Conservation (phyloP, 2,113 vertebrate species). For the Tauraco erythrolophus region DNA sequence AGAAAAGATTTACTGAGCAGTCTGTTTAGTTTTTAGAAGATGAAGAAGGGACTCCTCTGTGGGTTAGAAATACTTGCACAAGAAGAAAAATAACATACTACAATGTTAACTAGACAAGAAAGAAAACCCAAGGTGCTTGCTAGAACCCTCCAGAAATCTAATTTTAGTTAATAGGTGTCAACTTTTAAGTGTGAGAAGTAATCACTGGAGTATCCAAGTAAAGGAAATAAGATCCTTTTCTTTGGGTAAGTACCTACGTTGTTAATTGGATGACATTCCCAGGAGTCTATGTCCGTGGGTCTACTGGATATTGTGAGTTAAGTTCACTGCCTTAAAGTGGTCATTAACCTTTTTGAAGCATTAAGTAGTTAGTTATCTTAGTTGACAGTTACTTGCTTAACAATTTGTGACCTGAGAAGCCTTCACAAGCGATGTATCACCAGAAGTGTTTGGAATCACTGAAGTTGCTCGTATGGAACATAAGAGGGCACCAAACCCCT, state of each 20-base stretch:
- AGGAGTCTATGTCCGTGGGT: neutral
- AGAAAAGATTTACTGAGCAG: neutral
- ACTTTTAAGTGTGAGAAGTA: neutral
- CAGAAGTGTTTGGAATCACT: neutral
- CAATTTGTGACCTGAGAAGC: neutral
- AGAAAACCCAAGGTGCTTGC: neutral
- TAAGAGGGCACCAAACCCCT: slow-evolving; percentile 68
- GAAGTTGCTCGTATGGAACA: neutral
- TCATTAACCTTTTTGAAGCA: neutral
- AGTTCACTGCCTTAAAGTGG: neutral
- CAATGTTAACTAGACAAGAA: neutral
- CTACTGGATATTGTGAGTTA: neutral
- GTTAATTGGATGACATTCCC: neutral
- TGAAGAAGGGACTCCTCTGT: neutral
- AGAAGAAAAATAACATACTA: neutral
- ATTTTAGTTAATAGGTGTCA: neutral
- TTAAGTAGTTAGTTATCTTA: neutral
- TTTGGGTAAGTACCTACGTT: neutral
- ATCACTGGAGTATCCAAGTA: neutral
- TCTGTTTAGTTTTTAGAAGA: neutral
- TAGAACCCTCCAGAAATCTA: neutral
- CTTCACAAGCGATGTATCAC: neutral
- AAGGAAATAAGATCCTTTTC: neutral
- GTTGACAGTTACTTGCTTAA: neutral
- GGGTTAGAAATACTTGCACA: neutral